Evolutionary conservation across 2,113 vertebrate species (phyloP).

Genomic region (Tetrao urogallus): DNA sequence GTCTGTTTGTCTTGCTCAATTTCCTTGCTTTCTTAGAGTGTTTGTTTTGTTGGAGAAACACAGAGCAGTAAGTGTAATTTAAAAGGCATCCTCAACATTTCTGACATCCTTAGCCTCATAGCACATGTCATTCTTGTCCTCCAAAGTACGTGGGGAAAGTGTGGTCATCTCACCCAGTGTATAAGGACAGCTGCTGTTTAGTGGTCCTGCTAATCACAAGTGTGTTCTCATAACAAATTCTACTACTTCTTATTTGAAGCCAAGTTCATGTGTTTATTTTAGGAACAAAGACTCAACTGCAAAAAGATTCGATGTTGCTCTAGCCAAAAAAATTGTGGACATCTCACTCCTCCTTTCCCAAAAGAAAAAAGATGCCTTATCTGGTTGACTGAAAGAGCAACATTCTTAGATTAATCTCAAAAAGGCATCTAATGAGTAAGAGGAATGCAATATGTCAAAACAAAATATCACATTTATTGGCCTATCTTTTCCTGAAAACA

Average conservation of each 20-base stretch:
- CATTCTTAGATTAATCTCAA: constrained; percentile 52
- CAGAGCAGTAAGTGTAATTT: constrained; percentile 29
- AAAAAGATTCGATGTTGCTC: not conserved
- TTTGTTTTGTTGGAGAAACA: not conserved
- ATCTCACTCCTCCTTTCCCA: not conserved
- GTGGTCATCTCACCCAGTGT: constrained; percentile 1
- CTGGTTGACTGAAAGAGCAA: constrained; percentile 49
- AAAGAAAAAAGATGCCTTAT: constrained; percentile 30
- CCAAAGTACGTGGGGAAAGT: constrained; percentile 27
- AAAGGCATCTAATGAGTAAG: constrained; percentile 33
- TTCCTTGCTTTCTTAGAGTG: not conserved
- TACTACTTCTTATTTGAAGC: constrained; percentile 37
- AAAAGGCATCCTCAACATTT: constrained; percentile 40
- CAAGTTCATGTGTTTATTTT: constrained; percentile 63
- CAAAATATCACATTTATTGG: constrained; percentile 24
- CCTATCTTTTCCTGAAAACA: not conserved
- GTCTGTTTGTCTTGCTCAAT: not conserved
- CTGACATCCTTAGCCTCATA: constrained; percentile 6
- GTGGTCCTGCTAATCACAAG: constrained; percentile 29
- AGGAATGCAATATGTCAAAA: constrained; percentile 43
- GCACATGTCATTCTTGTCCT: constrained; percentile 44
- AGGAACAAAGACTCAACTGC: constrained; percentile 44
- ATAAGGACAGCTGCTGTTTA: constrained; percentile 43
- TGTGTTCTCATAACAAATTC: constrained; percentile 22
- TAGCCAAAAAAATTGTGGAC: constrained; percentile 11